A percentile compares a stretch with the other conserved stretches of the same genome.
Conservation (phyloP, 2,888 invertebrate genomes). For the Cantharis nigra region DNA sequence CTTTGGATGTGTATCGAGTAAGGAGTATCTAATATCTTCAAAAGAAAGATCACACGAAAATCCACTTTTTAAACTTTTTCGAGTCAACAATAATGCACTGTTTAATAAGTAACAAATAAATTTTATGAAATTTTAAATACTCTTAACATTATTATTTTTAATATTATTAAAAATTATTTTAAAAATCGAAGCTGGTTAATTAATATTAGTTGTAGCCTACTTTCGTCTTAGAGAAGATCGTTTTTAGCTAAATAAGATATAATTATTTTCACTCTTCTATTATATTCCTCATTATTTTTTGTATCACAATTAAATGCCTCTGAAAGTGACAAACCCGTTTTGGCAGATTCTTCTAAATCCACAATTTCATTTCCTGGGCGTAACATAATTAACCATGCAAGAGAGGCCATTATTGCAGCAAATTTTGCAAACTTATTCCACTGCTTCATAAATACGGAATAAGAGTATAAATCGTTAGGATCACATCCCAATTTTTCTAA, state of each 20-base stretch:
- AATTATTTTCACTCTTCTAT: neutral
- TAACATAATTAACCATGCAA: neutral
- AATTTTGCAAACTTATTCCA: conserved; percentile 34
- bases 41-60: too few species aligned
- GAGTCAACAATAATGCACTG: too few species aligned
- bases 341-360: neutral
- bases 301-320: neutral
- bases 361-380: neutral
- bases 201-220: too few species aligned
- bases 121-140: too few species aligned
- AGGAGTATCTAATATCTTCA: too few species aligned
- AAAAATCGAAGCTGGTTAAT: too few species aligned
- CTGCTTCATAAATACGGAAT: conserved; percentile 33
- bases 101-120: too few species aligned
- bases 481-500: conserved; percentile 40
- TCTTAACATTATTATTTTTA: too few species aligned
- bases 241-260: neutral
- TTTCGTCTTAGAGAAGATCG: neutral
- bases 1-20: too few species aligned
- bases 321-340: neutral
- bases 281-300: neutral
- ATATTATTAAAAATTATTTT: too few species aligned
- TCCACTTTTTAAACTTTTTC: too few species aligned
- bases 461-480: conserved; percentile 41
- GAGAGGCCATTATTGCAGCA: conserved; percentile 28